These are phyloP conservation scores for Glomeris maerens DNA, from an alignment of 1,140 invertebrate species.

Conservation along the genomic window DNA sequence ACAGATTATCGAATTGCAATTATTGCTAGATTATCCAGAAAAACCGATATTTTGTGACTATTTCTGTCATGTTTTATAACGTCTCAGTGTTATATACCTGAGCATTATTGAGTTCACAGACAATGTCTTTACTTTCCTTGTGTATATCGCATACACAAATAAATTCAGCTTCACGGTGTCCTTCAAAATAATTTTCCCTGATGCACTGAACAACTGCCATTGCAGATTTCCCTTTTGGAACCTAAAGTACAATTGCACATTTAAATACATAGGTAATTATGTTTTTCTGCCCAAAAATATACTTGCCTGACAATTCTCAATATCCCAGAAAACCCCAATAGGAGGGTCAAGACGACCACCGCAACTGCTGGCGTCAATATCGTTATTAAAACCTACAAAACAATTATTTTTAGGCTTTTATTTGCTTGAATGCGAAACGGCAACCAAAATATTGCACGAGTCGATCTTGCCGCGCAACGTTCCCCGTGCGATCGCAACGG, in stretches of 20 bases:
- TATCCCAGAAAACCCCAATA: constrained; percentile 85
- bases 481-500: too few relatives aligned
- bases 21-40: too few relatives aligned
- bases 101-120: constrained; percentile 73
- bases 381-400: too few relatives aligned
- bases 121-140: constrained; percentile 57
- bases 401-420: too few relatives aligned
- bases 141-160: constrained; percentile 57
- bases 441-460: too few relatives aligned
- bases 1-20: too few relatives aligned
- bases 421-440: too few relatives aligned
- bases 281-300: background rate
- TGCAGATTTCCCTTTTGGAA: constrained; percentile 65
- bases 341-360: too few relatives aligned
- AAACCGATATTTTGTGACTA: too few relatives aligned
- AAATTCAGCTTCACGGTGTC: constrained; percentile 71
- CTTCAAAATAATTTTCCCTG: constrained; percentile 56
- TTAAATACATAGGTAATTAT: background rate
- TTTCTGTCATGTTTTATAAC: too few relatives aligned
- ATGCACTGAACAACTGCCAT: constrained; percentile 60
- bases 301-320: constrained; percentile 64
- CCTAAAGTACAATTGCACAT: constrained; percentile 33
- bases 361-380: too few relatives aligned
- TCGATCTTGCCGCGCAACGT: too few relatives aligned
- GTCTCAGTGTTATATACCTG: constrained; percentile 43